Base-by-base conservation (phyloP, 2,888 invertebrate genomes). In the Macrosoma leucophasiata region DNA sequence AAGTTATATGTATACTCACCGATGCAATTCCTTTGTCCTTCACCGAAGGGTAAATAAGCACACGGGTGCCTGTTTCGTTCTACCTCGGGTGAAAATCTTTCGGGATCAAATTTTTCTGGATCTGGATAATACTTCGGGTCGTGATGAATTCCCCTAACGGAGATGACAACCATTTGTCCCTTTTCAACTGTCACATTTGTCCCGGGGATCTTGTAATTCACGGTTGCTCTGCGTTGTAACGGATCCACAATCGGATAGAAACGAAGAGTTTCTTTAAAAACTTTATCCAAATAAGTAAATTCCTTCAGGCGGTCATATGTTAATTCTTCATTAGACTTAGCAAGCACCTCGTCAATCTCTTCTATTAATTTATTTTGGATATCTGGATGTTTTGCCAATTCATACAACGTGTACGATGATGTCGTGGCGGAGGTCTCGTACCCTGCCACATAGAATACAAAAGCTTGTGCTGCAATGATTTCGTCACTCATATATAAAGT, bases 61-160 rank as follows among this genome's bases (percentile, higher is more conserved):
- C 67, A 72, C 0, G 63, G 48, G 35, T 68, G 70, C 2, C 69
- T 54, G 5, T 50, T 39, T 11, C 51, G 56, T 19, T 48, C 56
- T 12, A 62, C 65, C 22, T 70, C 64, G 0, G 60, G 35, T 11
- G 58, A 50, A 52, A 85, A 86, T 36, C 81, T 58, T 19, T 84
- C 76, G 2, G 86, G 85, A 33, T 79, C 66, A 48, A 85, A 86
- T 26, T 58, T 61, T 21, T 68, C 62, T 4, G 86, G 84, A 7
- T 84, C 52, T 0, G 69, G 59, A 43, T 70, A 85, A 41, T 75
- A 63, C 26, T 64, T 55, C 5, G 66, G 60, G 43, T 84, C 81
- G 17, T 66, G 48, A 39, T 85, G 84, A 13, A 85, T 58, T 4
- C 68, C 74, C 9, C 50, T 32, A n/a, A 59, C 48, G 0, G 78